Base-by-base conservation (phyloP, 2,797 vertebrate genomes). In the Hapalemur alaotrensis region DNA sequence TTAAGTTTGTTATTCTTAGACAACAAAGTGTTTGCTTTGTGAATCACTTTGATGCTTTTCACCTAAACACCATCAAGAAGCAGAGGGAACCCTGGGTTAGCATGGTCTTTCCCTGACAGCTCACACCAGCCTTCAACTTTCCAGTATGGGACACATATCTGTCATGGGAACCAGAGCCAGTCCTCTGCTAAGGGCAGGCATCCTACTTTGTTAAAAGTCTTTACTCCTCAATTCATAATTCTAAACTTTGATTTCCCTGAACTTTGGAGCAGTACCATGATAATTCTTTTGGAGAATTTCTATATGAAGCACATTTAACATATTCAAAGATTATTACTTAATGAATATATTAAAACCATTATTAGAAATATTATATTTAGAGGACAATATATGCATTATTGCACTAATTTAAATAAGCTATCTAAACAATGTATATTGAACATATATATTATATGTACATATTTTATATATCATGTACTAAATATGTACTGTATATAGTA, bases 11-110 rank as follows among this genome's bases (percentile, higher is more conserved):
- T 85, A 63, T 94, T 93, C 43, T 83, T 91, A 52, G 48, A 79
- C 17, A 86, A 67, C 43, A 52, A 93, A 78, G 35, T 35, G 54
- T 65, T 95, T 87, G 46, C 23, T 95, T 86, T 87, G 52, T 91
- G 75, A 89, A 83, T 92, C 76, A 87, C 35, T 63, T 76, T 0
- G 1, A 59, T 85, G 30, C 5, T 8, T 95, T 83, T 86, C 75
- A 70, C 35, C 41, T 85, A 82, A 73, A 72, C 28, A 76, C 13
- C 30, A 80, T 46, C 38, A 63, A 75, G 43, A 59, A 85, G 20
- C 30, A 43, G 43, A 61, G 32, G 22, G 67, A 54, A n/a, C 20
- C 9, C 13, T 20, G 38, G 23, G 52, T 79, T 48, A 70, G 25
- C 3, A 0, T 50, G 28, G 12, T 25, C 17, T 75, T 43, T 46